These are phyloP conservation scores for Oreochromis spilurus DNA, from an alignment of 2,113 vertebrate species.

Conservation along the genomic window DNA sequence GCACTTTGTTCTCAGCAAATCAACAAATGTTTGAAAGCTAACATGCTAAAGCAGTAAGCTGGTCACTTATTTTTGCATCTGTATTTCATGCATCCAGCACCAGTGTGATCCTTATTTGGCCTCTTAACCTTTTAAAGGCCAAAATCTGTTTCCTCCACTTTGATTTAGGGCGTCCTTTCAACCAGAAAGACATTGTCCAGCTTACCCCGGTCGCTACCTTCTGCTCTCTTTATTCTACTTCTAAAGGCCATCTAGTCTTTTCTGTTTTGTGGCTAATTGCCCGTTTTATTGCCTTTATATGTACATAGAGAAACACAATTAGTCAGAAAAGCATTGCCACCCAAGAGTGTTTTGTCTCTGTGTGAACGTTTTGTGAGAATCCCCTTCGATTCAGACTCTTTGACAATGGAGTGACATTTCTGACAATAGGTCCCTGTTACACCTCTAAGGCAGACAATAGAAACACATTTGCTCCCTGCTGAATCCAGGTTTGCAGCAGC, in stretches of 20 bases:
- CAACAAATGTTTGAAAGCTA: not conserved
- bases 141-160: not conserved
- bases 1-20: not conserved
- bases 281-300: conserved; percentile 23
- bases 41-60: not conserved
- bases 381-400: conserved; percentile 7
- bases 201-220: not conserved
- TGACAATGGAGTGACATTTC: conserved; percentile 43
- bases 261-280: conserved; percentile 10
- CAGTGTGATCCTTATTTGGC: not conserved
- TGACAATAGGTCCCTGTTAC: conserved; percentile 31
- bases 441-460: conserved; percentile 30
- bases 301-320: conserved; percentile 3
- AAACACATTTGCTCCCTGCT: conserved; percentile 24
- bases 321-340: conserved; percentile 16
- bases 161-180: conserved; percentile 18
- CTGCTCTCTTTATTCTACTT: not conserved
- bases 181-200: conserved; percentile 28
- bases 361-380: conserved; percentile 13
- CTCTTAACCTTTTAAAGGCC: not conserved
- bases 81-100: not conserved
- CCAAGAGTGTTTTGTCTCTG: conserved; percentile 18
- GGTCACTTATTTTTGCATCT: not conserved
- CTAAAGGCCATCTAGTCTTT: not conserved
- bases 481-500: conserved; percentile 26